These are phyloP conservation scores for Capitella teleta DNA, from an alignment of 1,140 invertebrate genomes.

Conservation along the genomic window DNA sequence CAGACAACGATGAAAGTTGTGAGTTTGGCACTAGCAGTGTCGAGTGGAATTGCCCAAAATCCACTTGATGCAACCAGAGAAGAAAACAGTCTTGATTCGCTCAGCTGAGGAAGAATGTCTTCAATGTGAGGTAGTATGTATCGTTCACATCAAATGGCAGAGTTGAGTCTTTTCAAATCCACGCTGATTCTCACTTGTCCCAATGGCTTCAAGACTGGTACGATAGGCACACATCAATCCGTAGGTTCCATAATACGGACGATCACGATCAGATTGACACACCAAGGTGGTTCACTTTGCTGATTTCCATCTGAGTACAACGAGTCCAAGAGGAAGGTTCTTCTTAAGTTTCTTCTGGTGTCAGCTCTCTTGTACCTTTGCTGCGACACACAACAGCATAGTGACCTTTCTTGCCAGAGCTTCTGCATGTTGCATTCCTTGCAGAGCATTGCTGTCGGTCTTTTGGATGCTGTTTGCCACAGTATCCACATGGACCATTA, in stretches of 20 bases:
- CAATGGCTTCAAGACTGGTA: slow-evolving; percentile 15
- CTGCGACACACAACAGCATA: too few relatives aligned
- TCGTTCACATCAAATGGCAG: slow-evolving; percentile 8
- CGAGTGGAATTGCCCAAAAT: neutral
- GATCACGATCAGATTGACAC: too few relatives aligned
- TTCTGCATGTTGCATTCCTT: too few relatives aligned
- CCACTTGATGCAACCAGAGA: slow-evolving; percentile 1
- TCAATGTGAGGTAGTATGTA: too few relatives aligned
- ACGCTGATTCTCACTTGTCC: slow-evolving; percentile 1
- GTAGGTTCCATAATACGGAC: slow-evolving; percentile 13
- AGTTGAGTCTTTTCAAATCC: slow-evolving; percentile 16
- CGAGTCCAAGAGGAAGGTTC: too few relatives aligned
- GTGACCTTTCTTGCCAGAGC: too few relatives aligned
- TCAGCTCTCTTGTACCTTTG: slow-evolving; percentile 13
- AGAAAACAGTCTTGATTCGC: neutral
- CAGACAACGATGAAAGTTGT: slow-evolving; percentile 19
- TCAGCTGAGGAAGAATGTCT: slow-evolving; percentile 13
- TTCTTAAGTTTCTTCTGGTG: too few relatives aligned
- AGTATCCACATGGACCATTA: too few relatives aligned
- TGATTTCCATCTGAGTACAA: too few relatives aligned
- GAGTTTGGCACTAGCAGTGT: slow-evolving; percentile 7
- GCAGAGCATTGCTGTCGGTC: too few relatives aligned
- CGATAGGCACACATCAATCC: slow-evolving; percentile 16
- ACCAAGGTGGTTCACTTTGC: too few relatives aligned
- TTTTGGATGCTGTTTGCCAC: too few relatives aligned